A percentile compares a stretch with the other conserved stretches of the same genome.
Evolutionary conservation across 2,888 invertebrate genomes (phyloP).

Genomic region (Ophion obscuratus): DNA sequence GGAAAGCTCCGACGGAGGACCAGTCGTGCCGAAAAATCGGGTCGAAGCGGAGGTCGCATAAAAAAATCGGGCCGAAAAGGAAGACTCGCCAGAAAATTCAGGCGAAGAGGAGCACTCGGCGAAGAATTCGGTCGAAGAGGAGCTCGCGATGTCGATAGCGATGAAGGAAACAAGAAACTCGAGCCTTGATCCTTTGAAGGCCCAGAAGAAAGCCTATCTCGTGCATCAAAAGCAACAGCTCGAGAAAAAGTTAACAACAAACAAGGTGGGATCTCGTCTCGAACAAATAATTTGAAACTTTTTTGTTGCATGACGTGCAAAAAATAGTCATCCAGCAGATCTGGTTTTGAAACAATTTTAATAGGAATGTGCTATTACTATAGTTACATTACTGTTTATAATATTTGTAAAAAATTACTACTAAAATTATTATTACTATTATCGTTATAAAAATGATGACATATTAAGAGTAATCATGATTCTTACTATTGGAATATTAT

Average conservation of each 20-base stretch:
- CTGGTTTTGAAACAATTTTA: no score
- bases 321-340: no score
- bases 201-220: constrained; percentile 74
- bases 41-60: not conserved
- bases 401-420: no score
- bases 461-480: no score
- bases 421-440: no score
- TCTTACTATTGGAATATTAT: no score
- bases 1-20: not conserved
- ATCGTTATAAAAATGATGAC: no score
- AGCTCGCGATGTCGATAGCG: constrained; percentile 66
- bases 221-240: constrained; percentile 70
- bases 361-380: no score
- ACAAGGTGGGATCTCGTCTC: constrained; percentile 67
- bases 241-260: constrained; percentile 70
- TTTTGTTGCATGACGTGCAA: not conserved
- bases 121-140: not conserved
- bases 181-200: constrained; percentile 71
- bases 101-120: not conserved
- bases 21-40: not conserved
- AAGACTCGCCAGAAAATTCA: not conserved
- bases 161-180: constrained; percentile 70
- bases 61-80: not conserved
- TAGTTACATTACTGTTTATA: no score
- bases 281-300: constrained; percentile 9